These are phyloP conservation scores for Gymnoscopelus braueri DNA, from an alignment of 2,797 vertebrate species.

Conservation along the genomic window DNA sequence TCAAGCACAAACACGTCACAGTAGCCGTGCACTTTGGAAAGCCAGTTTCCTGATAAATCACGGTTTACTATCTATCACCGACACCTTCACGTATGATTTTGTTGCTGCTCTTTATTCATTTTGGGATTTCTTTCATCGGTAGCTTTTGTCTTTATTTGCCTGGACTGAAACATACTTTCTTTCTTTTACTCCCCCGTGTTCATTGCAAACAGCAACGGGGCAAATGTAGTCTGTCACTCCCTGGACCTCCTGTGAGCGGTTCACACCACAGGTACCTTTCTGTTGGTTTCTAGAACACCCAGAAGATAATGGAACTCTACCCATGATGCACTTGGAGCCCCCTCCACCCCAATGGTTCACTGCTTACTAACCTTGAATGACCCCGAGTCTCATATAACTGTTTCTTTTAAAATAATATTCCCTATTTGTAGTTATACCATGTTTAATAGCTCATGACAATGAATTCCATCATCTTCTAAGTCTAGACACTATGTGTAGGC, in stretches of 20 bases:
- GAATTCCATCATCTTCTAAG: slow-evolving; percentile 94
- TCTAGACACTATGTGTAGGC: slow-evolving; percentile 90
- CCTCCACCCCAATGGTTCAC: slow-evolving; percentile 8
- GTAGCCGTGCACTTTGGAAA: slow-evolving; percentile 77
- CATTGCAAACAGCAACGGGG: slow-evolving; percentile 99
- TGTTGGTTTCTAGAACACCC: slow-evolving; percentile 95
- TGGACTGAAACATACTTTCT: slow-evolving; percentile 98
- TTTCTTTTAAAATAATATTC: background rate
- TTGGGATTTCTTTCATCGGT: slow-evolving; percentile 87
- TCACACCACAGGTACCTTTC: slow-evolving; percentile 98
- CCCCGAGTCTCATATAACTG: slow-evolving; percentile 16
- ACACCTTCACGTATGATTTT: slow-evolving; percentile 84
- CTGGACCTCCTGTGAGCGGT: slow-evolving; percentile 95
- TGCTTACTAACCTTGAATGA: slow-evolving; percentile 33
- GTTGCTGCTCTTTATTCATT: slow-evolving; percentile 87
- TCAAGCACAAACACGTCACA: slow-evolving; percentile 47
- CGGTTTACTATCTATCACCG: slow-evolving; percentile 75
- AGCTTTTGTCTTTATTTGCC: slow-evolving; percentile 96
- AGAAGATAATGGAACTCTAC: slow-evolving; percentile 95
- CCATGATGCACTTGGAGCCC: slow-evolving; percentile 68
- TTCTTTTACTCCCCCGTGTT: slow-evolving; percentile 94
- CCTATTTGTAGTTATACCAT: slow-evolving; percentile 16
- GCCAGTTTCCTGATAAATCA: slow-evolving; percentile 86
- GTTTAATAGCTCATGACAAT: slow-evolving; percentile 77
- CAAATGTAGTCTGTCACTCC: slow-evolving; percentile 96